phyloP scores from a whole-genome alignment of 2,113 vertebrate species.

The Hyperopisus bebe region DNA sequence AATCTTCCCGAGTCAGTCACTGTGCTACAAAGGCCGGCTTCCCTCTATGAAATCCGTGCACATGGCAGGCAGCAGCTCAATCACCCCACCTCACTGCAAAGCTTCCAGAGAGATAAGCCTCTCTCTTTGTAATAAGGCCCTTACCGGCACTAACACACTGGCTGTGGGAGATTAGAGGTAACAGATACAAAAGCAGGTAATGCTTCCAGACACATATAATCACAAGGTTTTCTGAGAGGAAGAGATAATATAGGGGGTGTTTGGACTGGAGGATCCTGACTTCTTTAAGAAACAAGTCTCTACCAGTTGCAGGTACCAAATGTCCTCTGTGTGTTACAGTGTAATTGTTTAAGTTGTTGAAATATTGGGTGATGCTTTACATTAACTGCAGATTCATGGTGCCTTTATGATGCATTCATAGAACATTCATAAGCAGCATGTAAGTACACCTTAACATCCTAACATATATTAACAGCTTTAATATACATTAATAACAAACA shows the following conservation, averaged over 20 bases:
- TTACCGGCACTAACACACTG: not conserved
- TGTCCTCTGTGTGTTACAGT: not conserved
- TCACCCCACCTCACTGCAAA: not conserved
- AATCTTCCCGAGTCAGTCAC: not conserved
- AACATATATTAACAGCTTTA: not conserved
- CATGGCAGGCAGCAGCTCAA: not conserved
- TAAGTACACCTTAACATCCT: not conserved
- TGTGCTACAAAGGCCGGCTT: not conserved
- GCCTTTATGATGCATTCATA: not conserved
- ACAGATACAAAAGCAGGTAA: constrained; percentile 4
- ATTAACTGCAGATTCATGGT: not conserved
- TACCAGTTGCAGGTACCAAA: not conserved
- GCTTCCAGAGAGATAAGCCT: constrained; percentile 17
- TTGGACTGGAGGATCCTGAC: not conserved
- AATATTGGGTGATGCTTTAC: not conserved
- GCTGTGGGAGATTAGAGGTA: constrained; percentile 16
- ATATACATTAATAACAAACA: not conserved
- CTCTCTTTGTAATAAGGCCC: constrained; percentile 22
- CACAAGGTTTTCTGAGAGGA: constrained; percentile 8
- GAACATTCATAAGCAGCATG: not conserved
- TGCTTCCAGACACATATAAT: constrained; percentile 14
- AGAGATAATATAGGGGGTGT: constrained; percentile 11
- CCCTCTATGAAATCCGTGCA: not conserved
- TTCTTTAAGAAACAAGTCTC: not conserved
- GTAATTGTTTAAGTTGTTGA: not conserved